A percentile compares a stretch with the other conserved stretches of the same genome.
phyloP scores from a whole-genome alignment of 2,113 vertebrate species.

The Siphamia tubifer region DNA sequence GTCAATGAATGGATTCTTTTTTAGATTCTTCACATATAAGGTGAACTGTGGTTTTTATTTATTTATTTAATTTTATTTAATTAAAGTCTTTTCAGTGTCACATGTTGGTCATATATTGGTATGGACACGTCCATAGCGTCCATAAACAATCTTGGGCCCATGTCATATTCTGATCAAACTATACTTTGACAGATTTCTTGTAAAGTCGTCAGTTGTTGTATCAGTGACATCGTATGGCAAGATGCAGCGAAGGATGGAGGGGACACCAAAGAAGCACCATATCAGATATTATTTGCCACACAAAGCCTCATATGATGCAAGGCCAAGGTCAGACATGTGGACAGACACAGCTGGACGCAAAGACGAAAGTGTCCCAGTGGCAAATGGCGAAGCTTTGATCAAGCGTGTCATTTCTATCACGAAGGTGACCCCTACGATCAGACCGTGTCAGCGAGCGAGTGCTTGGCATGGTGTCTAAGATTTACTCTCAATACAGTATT shows the following conservation, averaged over 20 bases:
- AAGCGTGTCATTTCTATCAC: conserved; percentile 64
- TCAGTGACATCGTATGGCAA: conserved; percentile 33
- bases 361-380: conserved; percentile 57
- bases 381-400: conserved; percentile 74
- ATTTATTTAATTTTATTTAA: too few species aligned
- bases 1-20: too few species aligned
- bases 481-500: neutral
- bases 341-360: conserved; percentile 57
- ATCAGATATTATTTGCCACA: conserved; percentile 67
- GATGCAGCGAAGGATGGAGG: conserved; percentile 59
- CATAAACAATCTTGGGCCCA: too few species aligned
- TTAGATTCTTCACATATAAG: too few species aligned
- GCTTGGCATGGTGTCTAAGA: conserved; percentile 13
- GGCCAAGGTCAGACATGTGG: conserved; percentile 68
- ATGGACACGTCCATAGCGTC: too few species aligned
- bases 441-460: conserved; percentile 19
- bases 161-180: conserved; percentile 12
- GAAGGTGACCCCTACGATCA: conserved; percentile 70
- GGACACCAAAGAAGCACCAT: conserved; percentile 51
- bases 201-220: conserved; percentile 14
- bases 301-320: conserved; percentile 42
- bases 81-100: too few species aligned
- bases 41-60: too few species aligned
- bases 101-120: too few species aligned
- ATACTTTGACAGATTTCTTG: neutral